Percentiles rank a stretch among this genome's conserved stretches.
Conservation (phyloP, 92 coral and sea anemone genomes). For the Epizoanthus illoricatus region DNA sequence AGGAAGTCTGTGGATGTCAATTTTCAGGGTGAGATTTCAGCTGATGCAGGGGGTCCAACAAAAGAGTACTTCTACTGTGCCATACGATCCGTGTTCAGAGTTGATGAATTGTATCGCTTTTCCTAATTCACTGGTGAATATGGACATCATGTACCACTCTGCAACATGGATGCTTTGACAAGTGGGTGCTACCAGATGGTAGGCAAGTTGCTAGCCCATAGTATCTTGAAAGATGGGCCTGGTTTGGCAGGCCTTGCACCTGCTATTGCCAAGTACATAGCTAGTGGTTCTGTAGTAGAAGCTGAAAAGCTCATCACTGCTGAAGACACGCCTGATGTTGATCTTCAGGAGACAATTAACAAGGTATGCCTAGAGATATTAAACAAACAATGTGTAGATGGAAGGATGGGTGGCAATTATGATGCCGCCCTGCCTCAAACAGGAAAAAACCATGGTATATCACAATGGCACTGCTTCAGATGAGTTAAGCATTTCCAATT, state of each 20-base stretch:
- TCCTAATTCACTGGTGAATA: conserved; percentile 10
- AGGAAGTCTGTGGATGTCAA: neutral
- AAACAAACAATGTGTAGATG: no score
- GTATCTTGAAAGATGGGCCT: conserved; percentile 51
- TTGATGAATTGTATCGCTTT: neutral
- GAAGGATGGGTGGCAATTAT: no score
- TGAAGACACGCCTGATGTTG: conserved; percentile 39
- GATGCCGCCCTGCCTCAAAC: no score
- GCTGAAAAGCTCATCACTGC: conserved; percentile 34
- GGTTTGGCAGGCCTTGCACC: conserved; percentile 50
- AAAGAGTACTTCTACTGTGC: conserved; percentile 19
- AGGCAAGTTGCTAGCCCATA: conserved; percentile 50
- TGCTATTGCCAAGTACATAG: conserved; percentile 25
- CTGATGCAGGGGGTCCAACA: conserved; percentile 29
- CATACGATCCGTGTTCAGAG: neutral
- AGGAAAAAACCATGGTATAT: no score
- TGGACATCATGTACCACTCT: conserved; percentile 23
- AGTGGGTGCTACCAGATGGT: conserved; percentile 44
- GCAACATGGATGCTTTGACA: conserved; percentile 38
- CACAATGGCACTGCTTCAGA: no score
- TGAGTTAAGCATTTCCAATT: no score
- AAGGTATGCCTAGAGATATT: neutral
- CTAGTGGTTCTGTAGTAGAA: conserved; percentile 35
- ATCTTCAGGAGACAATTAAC: neutral
- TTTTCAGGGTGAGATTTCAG: conserved; percentile 21